These are phyloP conservation scores for Atherinosoma microstoma DNA, from an alignment of 2,797 vertebrate species.

Conservation along the genomic window DNA sequence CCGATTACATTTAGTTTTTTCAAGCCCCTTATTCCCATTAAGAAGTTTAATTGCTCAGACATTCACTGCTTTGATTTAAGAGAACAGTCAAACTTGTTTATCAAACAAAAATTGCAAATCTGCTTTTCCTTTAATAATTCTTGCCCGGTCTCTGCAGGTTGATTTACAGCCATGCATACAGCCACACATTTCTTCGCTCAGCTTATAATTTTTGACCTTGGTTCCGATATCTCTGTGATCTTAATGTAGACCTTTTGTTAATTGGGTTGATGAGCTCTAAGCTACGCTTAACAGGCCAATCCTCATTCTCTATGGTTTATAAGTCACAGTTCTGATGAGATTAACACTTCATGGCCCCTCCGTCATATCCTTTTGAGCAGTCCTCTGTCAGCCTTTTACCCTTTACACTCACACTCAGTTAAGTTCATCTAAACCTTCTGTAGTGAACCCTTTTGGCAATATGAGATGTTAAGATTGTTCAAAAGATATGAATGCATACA, in stretches of 20 bases:
- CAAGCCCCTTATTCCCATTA: background rate
- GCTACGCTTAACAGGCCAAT: slow-evolving; percentile 51
- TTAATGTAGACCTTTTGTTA: slow-evolving; percentile 39
- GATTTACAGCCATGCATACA: background rate
- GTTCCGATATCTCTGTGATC: slow-evolving; percentile 22
- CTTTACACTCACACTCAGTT: slow-evolving; percentile 8
- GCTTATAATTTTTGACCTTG: slow-evolving; percentile 44
- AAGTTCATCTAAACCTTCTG: slow-evolving; percentile 12
- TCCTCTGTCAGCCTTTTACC: slow-evolving; percentile 18
- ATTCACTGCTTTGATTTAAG: background rate
- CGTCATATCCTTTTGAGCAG: slow-evolving; percentile 41
- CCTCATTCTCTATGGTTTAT: slow-evolving; percentile 49
- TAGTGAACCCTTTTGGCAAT: slow-evolving; percentile 3
- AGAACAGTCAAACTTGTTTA: background rate
- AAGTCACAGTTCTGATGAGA: slow-evolving; percentile 64
- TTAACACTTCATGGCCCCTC: slow-evolving; percentile 42
- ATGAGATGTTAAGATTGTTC: slow-evolving; percentile 1
- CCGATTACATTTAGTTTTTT: background rate
- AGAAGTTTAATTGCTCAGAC: background rate
- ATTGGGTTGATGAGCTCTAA: slow-evolving; percentile 36
- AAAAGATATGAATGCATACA: background rate
- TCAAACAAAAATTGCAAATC: background rate
- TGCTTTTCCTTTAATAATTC: background rate
- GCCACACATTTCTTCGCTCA: background rate
- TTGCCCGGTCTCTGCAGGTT: background rate